Percentiles rank a stretch among this genome's conserved stretches.
These are phyloP conservation scores for Lacanobia wlatinum DNA, from an alignment of 2,888 invertebrate species.

Conservation along the genomic window DNA sequence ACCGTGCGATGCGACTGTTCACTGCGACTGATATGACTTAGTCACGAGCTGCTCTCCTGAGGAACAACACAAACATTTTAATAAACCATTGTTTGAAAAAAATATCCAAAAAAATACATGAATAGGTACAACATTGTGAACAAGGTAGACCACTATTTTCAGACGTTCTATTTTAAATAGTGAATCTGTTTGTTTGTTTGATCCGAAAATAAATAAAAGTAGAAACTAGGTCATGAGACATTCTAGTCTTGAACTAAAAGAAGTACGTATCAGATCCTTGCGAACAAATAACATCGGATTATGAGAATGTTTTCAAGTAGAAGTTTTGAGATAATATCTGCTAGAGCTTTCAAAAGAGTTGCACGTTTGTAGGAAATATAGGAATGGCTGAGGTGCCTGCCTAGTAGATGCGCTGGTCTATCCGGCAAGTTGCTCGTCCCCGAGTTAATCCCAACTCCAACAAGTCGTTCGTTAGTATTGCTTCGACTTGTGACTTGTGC, in stretches of 20 bases:
- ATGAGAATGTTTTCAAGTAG: background rate
- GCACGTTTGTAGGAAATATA: background rate
- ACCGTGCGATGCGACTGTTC: too few species aligned
- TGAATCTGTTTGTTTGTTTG: conserved; percentile 6
- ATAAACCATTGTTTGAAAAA: background rate
- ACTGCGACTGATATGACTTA: too few species aligned
- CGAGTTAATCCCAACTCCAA: conserved; percentile 40
- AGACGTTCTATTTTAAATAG: background rate
- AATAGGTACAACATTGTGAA: background rate
- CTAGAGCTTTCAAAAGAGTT: background rate
- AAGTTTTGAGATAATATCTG: background rate
- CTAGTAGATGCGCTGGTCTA: background rate
- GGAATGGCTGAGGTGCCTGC: background rate
- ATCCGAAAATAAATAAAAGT: conserved; percentile 1
- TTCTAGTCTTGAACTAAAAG: background rate
- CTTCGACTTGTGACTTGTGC: conserved; percentile 20
- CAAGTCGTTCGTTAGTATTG: conserved; percentile 46
- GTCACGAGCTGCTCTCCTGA: too few species aligned
- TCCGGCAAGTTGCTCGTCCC: background rate
- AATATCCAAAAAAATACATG: too few species aligned
- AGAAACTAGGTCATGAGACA: background rate
- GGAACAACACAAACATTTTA: background rate
- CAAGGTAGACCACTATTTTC: background rate
- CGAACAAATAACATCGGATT: conserved; percentile 13
- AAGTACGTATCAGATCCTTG: background rate